Base-by-base conservation (phyloP, 2,113 vertebrate genomes). In the Strigops habroptila region DNA sequence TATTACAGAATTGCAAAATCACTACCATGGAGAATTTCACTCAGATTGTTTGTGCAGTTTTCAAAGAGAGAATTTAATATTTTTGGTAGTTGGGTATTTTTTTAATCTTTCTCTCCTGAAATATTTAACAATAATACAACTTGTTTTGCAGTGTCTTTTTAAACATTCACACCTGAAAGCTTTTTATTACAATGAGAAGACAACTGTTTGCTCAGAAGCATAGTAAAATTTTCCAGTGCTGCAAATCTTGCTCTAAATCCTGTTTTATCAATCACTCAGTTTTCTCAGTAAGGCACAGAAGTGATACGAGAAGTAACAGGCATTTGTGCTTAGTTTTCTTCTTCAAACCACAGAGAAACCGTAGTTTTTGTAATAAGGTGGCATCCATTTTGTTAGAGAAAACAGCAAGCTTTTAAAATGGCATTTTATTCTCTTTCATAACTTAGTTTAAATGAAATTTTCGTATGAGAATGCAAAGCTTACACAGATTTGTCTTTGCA, bases 361-460 rank as follows among this genome's bases (percentile, higher is more conserved):
- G 11, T 63, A 68, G 53, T 94, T 89, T 93, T 25, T 83, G 30
- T 95, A 79, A 79, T 65, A 24, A 75, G 79, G 53, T 3, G 10
- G 37, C 59, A 78, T 88, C 86, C 75, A 84, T 81, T 96, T 76
- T 94, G 83, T 73, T 88, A 76, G 43, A 67, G 57, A 77, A 80
- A 87, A 62, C 24, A 30, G 48, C 64, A 84, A 44, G 41, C 55
- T 89, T 91, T 93, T 80, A 73, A 90, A 91, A 71, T 90, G 65
- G 33, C 55, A 53, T 88, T 91, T 91, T 83, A 71, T 86, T 93
- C n/a, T 80, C 64, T 91, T 75, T 35, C 69, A 23, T 85, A 87
- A 95, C 83, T 83, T 70, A 39, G 39, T 73, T 87, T 76, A 85
- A 94, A 82, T 82, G 67, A 92, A 85, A 92, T 82, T 80, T 71